phyloP scores from a whole-genome alignment of 2,888 invertebrate species.

The Pristionchus mayeri region DNA sequence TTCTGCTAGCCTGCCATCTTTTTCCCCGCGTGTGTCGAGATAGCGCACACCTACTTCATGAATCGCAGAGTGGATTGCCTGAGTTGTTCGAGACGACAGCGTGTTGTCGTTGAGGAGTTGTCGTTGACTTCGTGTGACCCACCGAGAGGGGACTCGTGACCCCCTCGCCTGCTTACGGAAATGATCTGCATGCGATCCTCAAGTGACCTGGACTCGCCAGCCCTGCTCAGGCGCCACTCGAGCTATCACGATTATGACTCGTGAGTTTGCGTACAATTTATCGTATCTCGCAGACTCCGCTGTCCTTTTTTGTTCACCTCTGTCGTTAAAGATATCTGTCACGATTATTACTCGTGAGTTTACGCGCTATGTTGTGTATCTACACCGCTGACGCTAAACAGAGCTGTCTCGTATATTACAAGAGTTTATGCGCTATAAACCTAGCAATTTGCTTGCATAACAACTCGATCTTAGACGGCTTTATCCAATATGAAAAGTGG shows the following conservation, averaged over 20 bases:
- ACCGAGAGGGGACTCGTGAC: background rate
- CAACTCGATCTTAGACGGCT: too few relatives aligned
- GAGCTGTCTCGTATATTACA: too few relatives aligned
- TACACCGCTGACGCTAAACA: too few relatives aligned
- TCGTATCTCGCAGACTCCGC: too few relatives aligned
- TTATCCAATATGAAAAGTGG: slow-evolving; percentile 26
- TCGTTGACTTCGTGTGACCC: too few relatives aligned
- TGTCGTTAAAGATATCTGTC: too few relatives aligned
- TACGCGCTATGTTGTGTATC: too few relatives aligned
- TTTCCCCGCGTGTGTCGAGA: slow-evolving; percentile 1
- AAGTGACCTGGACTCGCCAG: slow-evolving; percentile 2
- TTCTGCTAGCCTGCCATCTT: background rate
- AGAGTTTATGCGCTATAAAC: too few relatives aligned
- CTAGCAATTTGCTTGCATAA: background rate
- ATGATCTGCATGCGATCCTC: slow-evolving; percentile 44
- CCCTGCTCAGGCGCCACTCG: background rate
- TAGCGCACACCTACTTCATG: slow-evolving; percentile 30
- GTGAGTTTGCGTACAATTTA: too few relatives aligned
- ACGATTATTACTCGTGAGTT: too few relatives aligned
- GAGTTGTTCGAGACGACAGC: background rate
- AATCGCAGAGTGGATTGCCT: slow-evolving; percentile 35
- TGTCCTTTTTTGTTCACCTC: too few relatives aligned
- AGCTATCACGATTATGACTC: background rate
- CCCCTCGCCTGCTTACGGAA: background rate
- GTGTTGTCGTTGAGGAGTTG: too few relatives aligned